phyloP scores from a whole-genome alignment of 2,113 vertebrate species.

The Nannospalax galili region DNA sequence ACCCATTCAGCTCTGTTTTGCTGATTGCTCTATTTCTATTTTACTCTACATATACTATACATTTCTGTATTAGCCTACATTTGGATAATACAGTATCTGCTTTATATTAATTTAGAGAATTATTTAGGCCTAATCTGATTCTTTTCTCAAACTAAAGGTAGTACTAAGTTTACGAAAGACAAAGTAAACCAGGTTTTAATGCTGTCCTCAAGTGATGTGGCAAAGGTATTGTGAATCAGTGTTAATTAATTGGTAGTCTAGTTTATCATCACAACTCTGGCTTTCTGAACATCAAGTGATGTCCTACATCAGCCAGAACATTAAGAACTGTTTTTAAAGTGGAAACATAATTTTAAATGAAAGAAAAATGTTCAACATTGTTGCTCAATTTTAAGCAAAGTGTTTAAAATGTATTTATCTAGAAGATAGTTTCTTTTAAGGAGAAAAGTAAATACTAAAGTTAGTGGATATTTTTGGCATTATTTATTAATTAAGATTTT shows the following conservation, averaged over 20 bases:
- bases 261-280: conserved; percentile 65
- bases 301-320: conserved; percentile 46
- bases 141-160: conserved; percentile 66
- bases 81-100: conserved; percentile 76
- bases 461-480: conserved; percentile 64
- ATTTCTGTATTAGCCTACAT: conserved; percentile 69
- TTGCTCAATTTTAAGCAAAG: conserved; percentile 73
- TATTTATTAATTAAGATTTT: conserved; percentile 74
- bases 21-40: conserved; percentile 78
- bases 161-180: conserved; percentile 67
- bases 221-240: conserved; percentile 70
- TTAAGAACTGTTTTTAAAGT: conserved; percentile 67
- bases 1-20: conserved; percentile 77
- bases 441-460: conserved; percentile 45
- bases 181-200: conserved; percentile 48
- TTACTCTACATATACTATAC: conserved; percentile 67
- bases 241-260: conserved; percentile 70
- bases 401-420: conserved; percentile 64
- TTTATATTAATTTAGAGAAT: conserved; percentile 83
- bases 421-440: conserved; percentile 54
- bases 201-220: conserved; percentile 48
- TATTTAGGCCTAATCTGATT: conserved; percentile 79
- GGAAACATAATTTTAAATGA: conserved; percentile 71
- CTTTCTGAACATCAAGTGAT: conserved; percentile 75
- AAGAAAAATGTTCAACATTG: conserved; percentile 69